phyloP scores from a whole-genome alignment of 2,888 invertebrate species.

The Ophion costatus region DNA sequence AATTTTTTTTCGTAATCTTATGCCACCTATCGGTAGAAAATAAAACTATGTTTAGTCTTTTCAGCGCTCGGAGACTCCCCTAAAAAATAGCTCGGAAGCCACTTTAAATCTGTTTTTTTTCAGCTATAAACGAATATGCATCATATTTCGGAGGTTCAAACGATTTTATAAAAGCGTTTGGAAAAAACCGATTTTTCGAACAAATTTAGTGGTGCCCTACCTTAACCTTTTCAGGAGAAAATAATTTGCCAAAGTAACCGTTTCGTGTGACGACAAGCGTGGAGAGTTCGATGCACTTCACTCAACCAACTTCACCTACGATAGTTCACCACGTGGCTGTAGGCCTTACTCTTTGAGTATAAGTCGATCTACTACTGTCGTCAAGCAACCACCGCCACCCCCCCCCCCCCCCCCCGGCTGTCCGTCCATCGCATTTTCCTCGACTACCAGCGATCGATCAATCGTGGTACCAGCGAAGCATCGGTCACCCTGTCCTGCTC shows the following conservation, averaged over 20 bases:
- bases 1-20: no score
- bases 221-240: not conserved
- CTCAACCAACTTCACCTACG: not conserved
- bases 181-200: no score
- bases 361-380: slow-evolving; percentile 18
- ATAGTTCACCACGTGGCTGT: slow-evolving; percentile 19
- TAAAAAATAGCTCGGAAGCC: no score
- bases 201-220: no score
- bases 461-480: slow-evolving; percentile 4
- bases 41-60: no score
- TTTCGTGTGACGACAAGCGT: not conserved
- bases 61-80: no score
- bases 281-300: slow-evolving; percentile 31
- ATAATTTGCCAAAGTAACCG: not conserved
- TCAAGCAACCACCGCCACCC: not conserved
- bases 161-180: no score
- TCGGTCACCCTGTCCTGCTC: slow-evolving; percentile 36
- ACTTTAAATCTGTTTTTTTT: no score
- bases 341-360: slow-evolving; percentile 2
- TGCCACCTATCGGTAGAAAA: no score
- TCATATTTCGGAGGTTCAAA: no score
- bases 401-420: not conserved
- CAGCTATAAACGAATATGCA: no score
- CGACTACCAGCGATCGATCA: slow-evolving; percentile 35
- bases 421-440: slow-evolving; percentile 10